A percentile compares a stretch with the other conserved stretches of the same genome.
phyloP scores from a whole-genome alignment of 2,113 vertebrate species.

The Gorsachius goisagi region DNA sequence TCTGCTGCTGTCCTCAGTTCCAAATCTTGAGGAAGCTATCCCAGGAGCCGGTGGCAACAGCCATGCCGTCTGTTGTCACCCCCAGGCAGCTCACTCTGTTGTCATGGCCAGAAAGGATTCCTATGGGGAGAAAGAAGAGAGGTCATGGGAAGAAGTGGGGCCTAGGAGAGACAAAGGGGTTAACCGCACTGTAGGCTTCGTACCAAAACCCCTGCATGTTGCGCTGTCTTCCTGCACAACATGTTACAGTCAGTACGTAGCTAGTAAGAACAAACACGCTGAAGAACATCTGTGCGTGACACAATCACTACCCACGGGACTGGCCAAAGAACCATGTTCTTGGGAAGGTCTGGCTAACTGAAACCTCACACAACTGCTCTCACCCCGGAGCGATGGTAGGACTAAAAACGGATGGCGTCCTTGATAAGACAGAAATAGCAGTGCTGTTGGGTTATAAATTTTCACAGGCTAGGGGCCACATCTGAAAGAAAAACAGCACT shows the following conservation, averaged over 20 bases:
- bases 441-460: rapidly evolving
- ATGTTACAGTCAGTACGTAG: rapidly evolving
- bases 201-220: rapidly evolving
- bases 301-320: rapidly evolving
- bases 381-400: background rate
- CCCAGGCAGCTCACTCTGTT: slow-evolving; percentile 98
- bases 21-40: slow-evolving; percentile 99
- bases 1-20: slow-evolving; percentile 78
- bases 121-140: slow-evolving; percentile 59
- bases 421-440: background rate
- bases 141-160: background rate
- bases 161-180: background rate
- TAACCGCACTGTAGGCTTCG: rapidly evolving
- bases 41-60: slow-evolving; percentile 96
- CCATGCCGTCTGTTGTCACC: slow-evolving; percentile 91
- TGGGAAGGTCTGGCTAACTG: background rate
- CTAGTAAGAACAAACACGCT: background rate
- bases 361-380: background rate
- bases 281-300: rapidly evolving
- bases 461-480: background rate
- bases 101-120: slow-evolving; percentile 92
- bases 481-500: background rate
- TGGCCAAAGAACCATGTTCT: background rate
- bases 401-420: background rate
- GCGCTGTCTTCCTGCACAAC: rapidly evolving